phyloP scores from a whole-genome alignment of 2,113 vertebrate species.

The Pimephales promelas region DNA sequence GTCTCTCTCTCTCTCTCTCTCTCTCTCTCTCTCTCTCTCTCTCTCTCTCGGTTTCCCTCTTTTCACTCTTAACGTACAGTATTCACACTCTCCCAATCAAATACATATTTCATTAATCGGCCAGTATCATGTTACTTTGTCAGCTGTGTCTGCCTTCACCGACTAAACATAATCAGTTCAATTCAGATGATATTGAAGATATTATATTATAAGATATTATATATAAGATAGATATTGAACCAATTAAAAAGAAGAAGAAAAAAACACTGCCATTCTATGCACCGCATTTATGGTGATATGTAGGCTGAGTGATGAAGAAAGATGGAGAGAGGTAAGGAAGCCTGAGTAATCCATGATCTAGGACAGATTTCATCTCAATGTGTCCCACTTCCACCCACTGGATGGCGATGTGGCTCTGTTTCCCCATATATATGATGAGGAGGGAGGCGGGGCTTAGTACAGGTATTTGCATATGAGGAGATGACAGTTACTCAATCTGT shows the following conservation, averaged over 20 bases:
- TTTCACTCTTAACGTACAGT: constrained; percentile 32
- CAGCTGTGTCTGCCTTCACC: neutral
- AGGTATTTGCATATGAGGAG: neutral
- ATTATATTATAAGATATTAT: no score
- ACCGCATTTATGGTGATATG: neutral
- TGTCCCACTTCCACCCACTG: constrained; percentile 65
- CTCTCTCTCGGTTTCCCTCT: constrained; percentile 16
- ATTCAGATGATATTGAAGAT: no score
- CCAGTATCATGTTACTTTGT: neutral
- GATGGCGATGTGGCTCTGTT: constrained; percentile 65
- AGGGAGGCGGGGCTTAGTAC: neutral
- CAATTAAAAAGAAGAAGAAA: neutral
- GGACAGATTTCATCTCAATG: neutral
- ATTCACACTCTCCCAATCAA: constrained; percentile 15
- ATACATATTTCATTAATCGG: constrained; percentile 30
- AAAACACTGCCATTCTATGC: neutral
- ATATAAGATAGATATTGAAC: neutral
- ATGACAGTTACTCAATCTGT: neutral
- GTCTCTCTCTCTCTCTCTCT: constrained; percentile 22
- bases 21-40: neutral
- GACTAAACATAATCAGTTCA: neutral
- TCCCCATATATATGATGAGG: neutral
- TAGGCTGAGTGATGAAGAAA: neutral
- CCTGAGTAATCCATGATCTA: neutral
- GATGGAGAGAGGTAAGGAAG: neutral